These are phyloP conservation scores for Pimephales promelas DNA, from an alignment of 2,113 vertebrate species.

Conservation along the genomic window DNA sequence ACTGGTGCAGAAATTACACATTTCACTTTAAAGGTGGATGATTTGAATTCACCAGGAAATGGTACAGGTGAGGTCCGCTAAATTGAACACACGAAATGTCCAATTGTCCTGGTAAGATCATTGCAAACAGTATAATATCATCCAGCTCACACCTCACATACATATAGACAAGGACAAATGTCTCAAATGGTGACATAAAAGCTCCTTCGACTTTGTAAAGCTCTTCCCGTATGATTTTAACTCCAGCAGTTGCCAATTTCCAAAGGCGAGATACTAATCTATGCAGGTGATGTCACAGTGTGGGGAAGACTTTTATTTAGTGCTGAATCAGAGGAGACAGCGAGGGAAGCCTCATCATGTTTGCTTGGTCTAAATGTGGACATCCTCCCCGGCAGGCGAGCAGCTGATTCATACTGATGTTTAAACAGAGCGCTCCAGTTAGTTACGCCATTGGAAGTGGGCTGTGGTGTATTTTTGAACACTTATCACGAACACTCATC, in stretches of 20 bases:
- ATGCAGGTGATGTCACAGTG: constrained; percentile 46
- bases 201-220: neutral
- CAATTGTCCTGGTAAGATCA: neutral
- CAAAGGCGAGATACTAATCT: constrained; percentile 28
- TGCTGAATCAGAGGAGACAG: constrained; percentile 48
- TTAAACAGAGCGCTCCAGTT: constrained; percentile 8
- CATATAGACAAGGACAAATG: neutral
- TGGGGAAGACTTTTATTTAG: constrained; percentile 48
- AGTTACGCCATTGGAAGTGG: constrained; percentile 30
- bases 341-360: constrained; percentile 58
- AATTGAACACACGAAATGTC: neutral
- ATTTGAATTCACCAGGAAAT: neutral
- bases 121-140: neutral
- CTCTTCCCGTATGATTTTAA: neutral
- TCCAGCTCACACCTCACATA: neutral
- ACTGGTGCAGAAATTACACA: neutral
- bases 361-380: constrained; percentile 51
- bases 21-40: neutral
- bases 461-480: constrained; percentile 49
- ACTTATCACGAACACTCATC: constrained; percentile 27
- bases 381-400: constrained; percentile 45
- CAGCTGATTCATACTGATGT: constrained; percentile 48
- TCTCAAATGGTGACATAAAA: neutral
- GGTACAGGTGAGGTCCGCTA: neutral
- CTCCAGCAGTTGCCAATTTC: neutral